These are phyloP conservation scores for Drosophila kanapiae DNA, from an alignment of 1,140 invertebrate species.

Conservation along the genomic window DNA sequence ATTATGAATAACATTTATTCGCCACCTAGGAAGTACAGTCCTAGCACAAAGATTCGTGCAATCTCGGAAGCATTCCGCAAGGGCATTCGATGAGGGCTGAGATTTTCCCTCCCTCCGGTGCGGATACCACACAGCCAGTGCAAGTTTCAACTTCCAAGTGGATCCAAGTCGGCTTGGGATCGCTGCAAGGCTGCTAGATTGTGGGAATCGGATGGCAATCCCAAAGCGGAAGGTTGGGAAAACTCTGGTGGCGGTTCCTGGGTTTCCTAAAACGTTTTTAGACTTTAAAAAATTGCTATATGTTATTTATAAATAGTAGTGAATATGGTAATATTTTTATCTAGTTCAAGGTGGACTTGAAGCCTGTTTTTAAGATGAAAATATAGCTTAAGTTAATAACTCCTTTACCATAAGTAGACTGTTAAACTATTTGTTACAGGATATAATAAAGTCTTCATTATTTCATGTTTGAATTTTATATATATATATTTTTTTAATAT, in stretches of 20 bases:
- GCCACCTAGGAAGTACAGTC: constrained; percentile 58
- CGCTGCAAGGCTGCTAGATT: constrained; percentile 37
- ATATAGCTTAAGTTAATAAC: too few relatives aligned
- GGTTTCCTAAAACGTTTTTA: background rate
- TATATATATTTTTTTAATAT: background rate
- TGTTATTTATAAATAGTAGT: too few relatives aligned
- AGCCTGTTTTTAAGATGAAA: background rate
- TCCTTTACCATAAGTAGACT: too few relatives aligned
- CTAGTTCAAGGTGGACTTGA: background rate
- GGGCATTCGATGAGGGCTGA: constrained; percentile 49
- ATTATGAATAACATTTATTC: constrained; percentile 76
- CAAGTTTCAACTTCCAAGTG: constrained; percentile 4
- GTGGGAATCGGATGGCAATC: constrained; percentile 31
- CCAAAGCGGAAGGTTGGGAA: constrained; percentile 32
- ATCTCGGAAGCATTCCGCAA: constrained; percentile 70
- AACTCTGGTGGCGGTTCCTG: background rate
- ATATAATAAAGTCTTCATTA: background rate
- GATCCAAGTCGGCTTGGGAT: constrained; percentile 1
- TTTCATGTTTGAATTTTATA: too few relatives aligned
- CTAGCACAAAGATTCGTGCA: constrained; percentile 47
- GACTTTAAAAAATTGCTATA: background rate
- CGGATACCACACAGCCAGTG: background rate
- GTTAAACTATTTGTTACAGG: background rate
- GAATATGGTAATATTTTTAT: too few relatives aligned
- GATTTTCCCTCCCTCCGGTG: constrained; percentile 12